Evolutionary conservation across 2,888 invertebrate species (phyloP), one percentile per base, ranked within the genome.

Genomic region (Metallyticus violacea): DNA sequence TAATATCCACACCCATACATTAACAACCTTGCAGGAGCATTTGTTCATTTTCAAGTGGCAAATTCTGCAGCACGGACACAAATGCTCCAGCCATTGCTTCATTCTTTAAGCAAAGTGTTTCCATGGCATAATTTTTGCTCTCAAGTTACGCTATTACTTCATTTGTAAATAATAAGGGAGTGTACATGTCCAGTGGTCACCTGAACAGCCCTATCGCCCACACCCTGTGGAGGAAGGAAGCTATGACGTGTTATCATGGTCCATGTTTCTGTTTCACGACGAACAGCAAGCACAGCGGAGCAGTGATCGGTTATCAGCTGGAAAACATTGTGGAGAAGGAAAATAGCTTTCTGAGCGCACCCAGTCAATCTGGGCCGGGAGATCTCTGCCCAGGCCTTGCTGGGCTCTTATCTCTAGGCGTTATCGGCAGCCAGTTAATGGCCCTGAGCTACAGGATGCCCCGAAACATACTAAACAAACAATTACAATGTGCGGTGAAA

Each of bases 331-430:
- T 77, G 77, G 83, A 62, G 83, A 28, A 77, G 77, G 83, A 62
- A 83, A 83, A 83, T 83, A 77, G 83, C 83, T 83, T 83, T 83
- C 83, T 77, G 83, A 83, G 83, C 83, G 83, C 83, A 83, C 83
- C 83, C 77, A 82, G 83, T 83, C 83, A 83, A 83, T 83, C 83
- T 83, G 77, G 27, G 28, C 83, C n/a, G 77, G 77, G 83, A 83
- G 83, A 83, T 83, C 83, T 62, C 40, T 83, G 83, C 22, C 83
- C 83, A 77, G n/a, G n/a, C 77, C 77, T 77, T 77, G 77, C n/a
- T 83, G 83, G 28, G n/a, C 77, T n/a, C 28, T 77, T 83, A 83
- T 83, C 83, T 77, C 76, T n/a, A 62, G 77, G 83, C 83, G 83
- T 83, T 83, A 83, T 83, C 83, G 27, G 77, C 28, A 28, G 77